phyloP scores from a whole-genome alignment of 1,140 invertebrate genomes.

The Orchesella cincta region DNA sequence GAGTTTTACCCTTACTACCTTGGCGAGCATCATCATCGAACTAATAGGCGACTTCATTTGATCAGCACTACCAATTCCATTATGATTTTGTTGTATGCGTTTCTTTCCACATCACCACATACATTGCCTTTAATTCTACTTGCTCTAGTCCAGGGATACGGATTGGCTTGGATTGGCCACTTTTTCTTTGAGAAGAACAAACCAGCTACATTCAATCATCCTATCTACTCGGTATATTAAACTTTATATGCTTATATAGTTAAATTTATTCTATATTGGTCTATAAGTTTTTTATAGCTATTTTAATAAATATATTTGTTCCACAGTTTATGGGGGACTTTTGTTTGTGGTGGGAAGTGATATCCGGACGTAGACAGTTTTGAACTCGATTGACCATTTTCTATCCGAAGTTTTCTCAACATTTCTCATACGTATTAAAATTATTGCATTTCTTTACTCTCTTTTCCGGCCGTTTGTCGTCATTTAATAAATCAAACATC shows the following conservation, averaged over 20 bases:
- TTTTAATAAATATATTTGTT: conserved; percentile 25
- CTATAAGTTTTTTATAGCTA: conserved; percentile 14
- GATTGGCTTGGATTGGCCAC: conserved; percentile 50
- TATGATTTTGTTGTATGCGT: not conserved
- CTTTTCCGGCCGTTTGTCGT: no score
- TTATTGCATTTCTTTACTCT: no score
- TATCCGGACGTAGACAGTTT: conserved; percentile 37
- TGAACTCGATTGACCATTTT: no score
- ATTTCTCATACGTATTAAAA: no score
- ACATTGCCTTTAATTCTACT: conserved; percentile 32
- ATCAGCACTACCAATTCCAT: conserved; percentile 41
- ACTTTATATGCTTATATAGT: not conserved
- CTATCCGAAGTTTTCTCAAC: no score
- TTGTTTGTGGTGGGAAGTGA: conserved; percentile 44
- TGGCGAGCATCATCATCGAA: conserved; percentile 47
- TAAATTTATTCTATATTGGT: conserved; percentile 17
- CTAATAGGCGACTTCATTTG: conserved; percentile 47
- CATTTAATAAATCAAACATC: no score
- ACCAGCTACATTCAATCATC: conserved; percentile 51
- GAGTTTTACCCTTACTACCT: conserved; percentile 51
- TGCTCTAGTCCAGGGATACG: conserved; percentile 40
- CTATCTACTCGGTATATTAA: conserved; percentile 46
- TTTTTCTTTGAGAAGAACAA: conserved; percentile 51
- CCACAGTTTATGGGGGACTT: conserved; percentile 48
- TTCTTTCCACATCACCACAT: no score